Evolutionary conservation across 2,797 vertebrate species (phyloP).

Genomic region (Rhinatrema bivittatum): DNA sequence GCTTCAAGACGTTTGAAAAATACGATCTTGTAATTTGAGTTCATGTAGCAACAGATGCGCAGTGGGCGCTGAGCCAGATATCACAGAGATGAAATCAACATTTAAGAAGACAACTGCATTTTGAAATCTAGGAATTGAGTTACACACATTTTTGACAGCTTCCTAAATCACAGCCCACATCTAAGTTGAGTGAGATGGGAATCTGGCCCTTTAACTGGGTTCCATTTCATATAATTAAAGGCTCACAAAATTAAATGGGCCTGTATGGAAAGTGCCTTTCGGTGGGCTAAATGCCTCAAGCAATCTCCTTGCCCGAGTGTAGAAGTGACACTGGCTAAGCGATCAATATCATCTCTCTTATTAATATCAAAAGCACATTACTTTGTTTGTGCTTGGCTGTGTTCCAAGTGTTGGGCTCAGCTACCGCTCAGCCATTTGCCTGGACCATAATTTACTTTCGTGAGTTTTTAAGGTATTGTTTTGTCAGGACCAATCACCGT

Average conservation of each 20-base stretch:
- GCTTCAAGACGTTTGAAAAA: slow-evolving; percentile 48
- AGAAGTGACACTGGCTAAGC: slow-evolving; percentile 63
- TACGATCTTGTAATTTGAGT: slow-evolving; percentile 47
- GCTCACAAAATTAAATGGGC: slow-evolving; percentile 88
- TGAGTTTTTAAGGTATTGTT: slow-evolving; percentile 99
- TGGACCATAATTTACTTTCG: slow-evolving; percentile 96
- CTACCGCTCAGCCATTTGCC: slow-evolving; percentile 79
- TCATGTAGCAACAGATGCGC: slow-evolving; percentile 48
- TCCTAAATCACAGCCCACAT: slow-evolving; percentile 55
- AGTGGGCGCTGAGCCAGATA: slow-evolving; percentile 44
- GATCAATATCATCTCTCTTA: slow-evolving; percentile 98
- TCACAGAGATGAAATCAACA: slow-evolving; percentile 48
- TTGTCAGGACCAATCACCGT: slow-evolving; percentile 98
- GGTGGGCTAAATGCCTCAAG: slow-evolving; percentile 83
- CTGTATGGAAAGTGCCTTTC: slow-evolving; percentile 89
- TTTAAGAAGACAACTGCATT: slow-evolving; percentile 42
- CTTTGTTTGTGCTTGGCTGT: slow-evolving; percentile 89
- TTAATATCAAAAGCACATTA: slow-evolving; percentile 99
- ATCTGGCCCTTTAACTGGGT: slow-evolving; percentile 62
- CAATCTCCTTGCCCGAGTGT: slow-evolving; percentile 64
- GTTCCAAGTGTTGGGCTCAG: slow-evolving; percentile 64
- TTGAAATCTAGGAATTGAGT: slow-evolving; percentile 57
- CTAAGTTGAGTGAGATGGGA: slow-evolving; percentile 42
- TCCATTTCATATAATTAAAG: slow-evolving; percentile 97
- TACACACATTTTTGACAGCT: slow-evolving; percentile 57